Evolutionary conservation across 2,113 vertebrate species (phyloP).

Genomic region (Glaucidium brasilianum): DNA sequence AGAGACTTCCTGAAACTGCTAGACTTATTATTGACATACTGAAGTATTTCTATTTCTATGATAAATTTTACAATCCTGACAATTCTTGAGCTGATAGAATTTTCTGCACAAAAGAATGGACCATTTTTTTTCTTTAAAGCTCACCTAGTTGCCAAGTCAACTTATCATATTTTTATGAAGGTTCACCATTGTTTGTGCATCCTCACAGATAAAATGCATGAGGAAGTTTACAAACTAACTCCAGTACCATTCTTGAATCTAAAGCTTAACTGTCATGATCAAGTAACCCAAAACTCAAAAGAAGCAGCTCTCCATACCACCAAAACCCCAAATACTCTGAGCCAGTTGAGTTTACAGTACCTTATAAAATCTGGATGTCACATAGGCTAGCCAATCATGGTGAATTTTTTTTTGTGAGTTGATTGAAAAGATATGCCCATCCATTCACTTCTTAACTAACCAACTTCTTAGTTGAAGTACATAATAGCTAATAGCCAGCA

Average conservation of each 20-base stretch:
- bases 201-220: neutral
- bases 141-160: neutral
- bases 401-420: neutral
- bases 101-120: neutral
- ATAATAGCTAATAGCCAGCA: neutral
- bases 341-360: neutral
- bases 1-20: neutral
- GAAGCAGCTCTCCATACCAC: neutral
- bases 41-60: neutral
- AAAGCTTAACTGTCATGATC: neutral
- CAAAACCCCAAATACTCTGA: neutral
- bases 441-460: neutral
- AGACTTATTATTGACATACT: neutral
- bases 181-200: neutral
- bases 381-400: neutral
- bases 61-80: neutral
- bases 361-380: neutral
- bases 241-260: neutral
- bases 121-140: neutral
- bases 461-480: neutral
- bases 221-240: neutral
- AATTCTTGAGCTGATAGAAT: neutral
- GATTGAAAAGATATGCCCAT: neutral
- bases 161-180: neutral
- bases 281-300: neutral